Base-by-base conservation (phyloP, 2,113 vertebrate genomes). In the Colius striatus region DNA sequence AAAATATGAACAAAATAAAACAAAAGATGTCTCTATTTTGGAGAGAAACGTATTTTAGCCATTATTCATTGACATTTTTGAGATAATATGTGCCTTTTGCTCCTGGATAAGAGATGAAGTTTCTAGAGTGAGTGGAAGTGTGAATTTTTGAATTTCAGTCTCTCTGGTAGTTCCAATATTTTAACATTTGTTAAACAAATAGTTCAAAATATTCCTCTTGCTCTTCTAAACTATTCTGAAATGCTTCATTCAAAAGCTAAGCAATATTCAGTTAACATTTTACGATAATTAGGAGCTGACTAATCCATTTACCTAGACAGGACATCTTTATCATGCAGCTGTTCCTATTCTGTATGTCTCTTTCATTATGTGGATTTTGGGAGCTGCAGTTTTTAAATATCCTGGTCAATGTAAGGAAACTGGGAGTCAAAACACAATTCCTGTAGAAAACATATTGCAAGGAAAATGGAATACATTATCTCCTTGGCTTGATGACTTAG, bases 71-170 rank as follows among this genome's bases (percentile, higher is more conserved):
- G 6, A 30, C 13, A 8, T 23, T 58, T 91, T 51, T 19, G 4
- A 50, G 10, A 66, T 16, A 60, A 50, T 12, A 11, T 17, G 6
- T 38, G 14, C 7, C 8, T 76, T 58, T 83, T 90, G 17, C 6
- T 72, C 11, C 26, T 57, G 21, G 10, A 17, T 34, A 26, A 32
- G 9, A 32, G 20, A 41, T 25, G 4, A 41, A 84, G 2, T 50
- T 53, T 34, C 32, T 74, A 53, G 30, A 58, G 9, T 0, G 0
- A 73, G 23, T 23, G 16, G 8, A 84, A 2, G 5, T 19, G n/a
- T 26, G 16, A 48, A 65, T 50, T 60, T 60, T 72, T 48, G 30
- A 82, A 82, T 81, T 89, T 77, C 34, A 73, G 1, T 4, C 13
- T n/a, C 30, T 72, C 19, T 38, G 4, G 8, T 23, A 65, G 55